A percentile compares a stretch with the other conserved stretches of the same genome.
These are phyloP conservation scores for Nomada ruficornis DNA, from an alignment of 2,888 invertebrate species.

Conservation along the genomic window DNA sequence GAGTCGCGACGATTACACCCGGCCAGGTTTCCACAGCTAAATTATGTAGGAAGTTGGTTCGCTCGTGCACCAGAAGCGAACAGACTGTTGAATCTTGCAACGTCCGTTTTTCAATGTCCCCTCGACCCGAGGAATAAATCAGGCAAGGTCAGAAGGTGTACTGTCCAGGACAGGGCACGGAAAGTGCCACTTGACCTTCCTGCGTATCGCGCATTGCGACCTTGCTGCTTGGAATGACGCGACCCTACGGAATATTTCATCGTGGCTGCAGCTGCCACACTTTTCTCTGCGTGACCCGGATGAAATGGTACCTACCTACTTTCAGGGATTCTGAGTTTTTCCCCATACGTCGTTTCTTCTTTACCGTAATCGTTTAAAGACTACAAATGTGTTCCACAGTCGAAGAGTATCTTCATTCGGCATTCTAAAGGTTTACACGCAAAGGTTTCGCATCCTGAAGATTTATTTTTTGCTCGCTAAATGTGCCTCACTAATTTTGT, in stretches of 20 bases:
- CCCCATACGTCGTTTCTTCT: constrained; percentile 9
- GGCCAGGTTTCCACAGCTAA: constrained; percentile 13
- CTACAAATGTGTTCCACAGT: background rate
- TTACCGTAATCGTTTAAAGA: background rate
- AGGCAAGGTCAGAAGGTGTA: constrained; percentile 43
- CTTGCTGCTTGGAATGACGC: constrained; percentile 59
- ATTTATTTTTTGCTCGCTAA: background rate
- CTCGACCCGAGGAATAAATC: constrained; percentile 61
- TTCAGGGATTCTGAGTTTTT: background rate
- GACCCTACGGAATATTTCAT: constrained; percentile 68
- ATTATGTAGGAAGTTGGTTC: constrained; percentile 33
- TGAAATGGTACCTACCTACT: constrained; percentile 11
- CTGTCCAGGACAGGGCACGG: constrained; percentile 39
- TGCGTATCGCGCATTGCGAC: constrained; percentile 39
- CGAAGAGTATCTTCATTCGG: background rate
- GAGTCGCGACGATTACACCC: background rate
- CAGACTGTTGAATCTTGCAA: constrained; percentile 59
- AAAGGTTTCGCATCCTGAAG: background rate
- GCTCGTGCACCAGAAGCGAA: background rate
- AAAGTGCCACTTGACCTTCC: constrained; percentile 65
- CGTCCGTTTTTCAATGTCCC: constrained; percentile 41
- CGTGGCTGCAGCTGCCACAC: constrained; percentile 47
- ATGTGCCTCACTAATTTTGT: background rate
- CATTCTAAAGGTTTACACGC: background rate
- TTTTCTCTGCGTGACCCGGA: background rate